Conservation (phyloP, 2,797 vertebrate species). For the Centroberyx gerrardi region DNA sequence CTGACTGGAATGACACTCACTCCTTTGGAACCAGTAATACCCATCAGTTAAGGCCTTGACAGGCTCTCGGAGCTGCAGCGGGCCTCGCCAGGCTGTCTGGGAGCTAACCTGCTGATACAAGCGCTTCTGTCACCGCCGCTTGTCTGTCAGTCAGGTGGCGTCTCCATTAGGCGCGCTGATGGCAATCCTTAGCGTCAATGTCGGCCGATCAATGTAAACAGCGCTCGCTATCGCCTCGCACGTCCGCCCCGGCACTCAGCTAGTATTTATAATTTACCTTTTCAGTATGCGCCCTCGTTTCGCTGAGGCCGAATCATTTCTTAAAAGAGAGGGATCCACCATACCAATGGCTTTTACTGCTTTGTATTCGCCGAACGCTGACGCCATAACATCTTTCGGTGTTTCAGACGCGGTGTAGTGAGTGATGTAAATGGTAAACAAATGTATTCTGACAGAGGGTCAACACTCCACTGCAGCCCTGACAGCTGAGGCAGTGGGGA, state of each 20-base stretch:
- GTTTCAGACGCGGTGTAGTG: constrained; percentile 47
- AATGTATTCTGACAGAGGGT: constrained; percentile 79
- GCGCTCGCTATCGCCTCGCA: constrained; percentile 38
- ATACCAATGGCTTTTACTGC: constrained; percentile 22
- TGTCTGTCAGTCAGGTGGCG: constrained; percentile 58
- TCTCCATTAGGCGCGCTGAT: constrained; percentile 69
- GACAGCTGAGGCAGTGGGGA: constrained; percentile 67
- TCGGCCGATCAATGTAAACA: constrained; percentile 62
- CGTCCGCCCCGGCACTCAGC: constrained; percentile 26
- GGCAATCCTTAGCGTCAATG: constrained; percentile 39
- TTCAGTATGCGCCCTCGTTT: constrained; percentile 28
- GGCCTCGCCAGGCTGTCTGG: constrained; percentile 31
- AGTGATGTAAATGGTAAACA: constrained; percentile 77
- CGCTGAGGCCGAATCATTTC: constrained; percentile 28
- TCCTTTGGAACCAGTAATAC: constrained; percentile 31
- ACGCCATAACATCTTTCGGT: constrained; percentile 39
- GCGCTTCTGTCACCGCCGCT: constrained; percentile 36
- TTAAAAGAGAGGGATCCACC: constrained; percentile 11
- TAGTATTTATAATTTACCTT: constrained; percentile 33
- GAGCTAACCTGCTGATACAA: constrained; percentile 58
- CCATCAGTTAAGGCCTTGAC: constrained; percentile 47
- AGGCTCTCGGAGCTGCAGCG: constrained; percentile 17
- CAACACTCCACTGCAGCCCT: constrained; percentile 57
- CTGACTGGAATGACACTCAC: constrained; percentile 13
- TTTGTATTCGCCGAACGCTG: constrained; percentile 56